These are phyloP conservation scores for Hystrix cristata DNA, from an alignment of 2,113 vertebrate genomes.

Conservation along the genomic window DNA sequence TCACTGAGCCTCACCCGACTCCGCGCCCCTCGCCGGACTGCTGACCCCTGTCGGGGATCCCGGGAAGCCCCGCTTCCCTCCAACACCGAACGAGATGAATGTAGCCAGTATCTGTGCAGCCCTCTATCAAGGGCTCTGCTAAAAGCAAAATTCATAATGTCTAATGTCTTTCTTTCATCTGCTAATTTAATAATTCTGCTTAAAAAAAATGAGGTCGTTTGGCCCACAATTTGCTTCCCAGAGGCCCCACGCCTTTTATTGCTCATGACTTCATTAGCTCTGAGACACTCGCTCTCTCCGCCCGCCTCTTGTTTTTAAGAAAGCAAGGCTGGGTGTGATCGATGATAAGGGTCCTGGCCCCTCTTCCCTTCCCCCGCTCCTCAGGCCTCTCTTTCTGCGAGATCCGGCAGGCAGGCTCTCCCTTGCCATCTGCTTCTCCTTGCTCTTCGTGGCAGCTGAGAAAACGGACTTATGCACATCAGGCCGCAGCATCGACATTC, in stretches of 20 bases:
- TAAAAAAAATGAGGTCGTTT: conserved; percentile 80
- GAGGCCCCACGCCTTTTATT: conserved; percentile 56
- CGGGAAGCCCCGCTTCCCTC: not conserved
- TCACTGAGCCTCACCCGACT: not conserved
- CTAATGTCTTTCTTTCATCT: conserved; percentile 82
- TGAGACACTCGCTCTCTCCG: not conserved
- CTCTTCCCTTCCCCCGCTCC: not conserved
- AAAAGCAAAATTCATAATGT: conserved; percentile 78
- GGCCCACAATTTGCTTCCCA: conserved; percentile 79
- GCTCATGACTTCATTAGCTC: conserved; percentile 76
- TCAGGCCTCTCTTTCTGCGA: not conserved
- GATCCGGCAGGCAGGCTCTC: not conserved
- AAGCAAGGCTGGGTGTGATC: conserved; percentile 49
- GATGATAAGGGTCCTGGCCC: not conserved
- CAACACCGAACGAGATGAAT: not conserved
- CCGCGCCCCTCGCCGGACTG: not conserved
- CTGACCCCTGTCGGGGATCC: not conserved
- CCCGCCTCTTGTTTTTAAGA: conserved; percentile 50
- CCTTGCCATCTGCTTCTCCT: not conserved
- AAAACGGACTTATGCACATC: not conserved
- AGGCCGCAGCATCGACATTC: not conserved
- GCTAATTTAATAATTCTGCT: conserved; percentile 83
- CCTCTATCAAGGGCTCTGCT: conserved; percentile 66
- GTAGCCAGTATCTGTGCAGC: conserved; percentile 29
- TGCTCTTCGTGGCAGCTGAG: not conserved